A percentile compares a stretch with the other conserved stretches of the same genome.
phyloP scores from a whole-genome alignment of 2,797 vertebrate species.

The Cossypha niveicapilla region DNA sequence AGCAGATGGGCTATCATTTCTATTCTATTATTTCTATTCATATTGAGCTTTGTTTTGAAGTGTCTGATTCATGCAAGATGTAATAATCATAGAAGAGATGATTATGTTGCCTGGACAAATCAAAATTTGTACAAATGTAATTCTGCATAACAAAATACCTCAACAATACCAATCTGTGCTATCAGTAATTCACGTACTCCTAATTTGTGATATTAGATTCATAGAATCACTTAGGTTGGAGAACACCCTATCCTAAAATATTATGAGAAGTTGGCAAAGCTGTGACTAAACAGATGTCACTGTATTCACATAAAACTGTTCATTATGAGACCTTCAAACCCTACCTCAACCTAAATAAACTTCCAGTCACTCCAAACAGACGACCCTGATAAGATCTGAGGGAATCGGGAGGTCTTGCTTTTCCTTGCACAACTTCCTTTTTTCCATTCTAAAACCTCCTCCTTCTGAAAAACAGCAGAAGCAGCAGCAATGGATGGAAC shows the following conservation, averaged over 20 bases:
- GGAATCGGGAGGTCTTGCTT: not conserved
- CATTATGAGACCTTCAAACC: not conserved
- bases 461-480: not conserved
- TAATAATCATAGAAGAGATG: not conserved
- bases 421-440: not conserved
- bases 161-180: not conserved
- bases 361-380: not conserved
- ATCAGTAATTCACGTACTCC: not conserved
- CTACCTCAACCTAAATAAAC: not conserved
- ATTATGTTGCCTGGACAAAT: not conserved
- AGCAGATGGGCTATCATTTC: not conserved
- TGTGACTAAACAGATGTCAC: not conserved
- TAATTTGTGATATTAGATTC: not conserved
- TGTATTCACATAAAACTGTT: not conserved
- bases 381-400: accelerated
- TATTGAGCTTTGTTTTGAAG: not conserved
- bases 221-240: not conserved
- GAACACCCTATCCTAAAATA: not conserved
- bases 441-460: not conserved
- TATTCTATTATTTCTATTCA: not conserved
- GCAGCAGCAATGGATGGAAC: not conserved
- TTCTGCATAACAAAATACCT: not conserved
- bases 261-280: not conserved
- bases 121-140: not conserved
- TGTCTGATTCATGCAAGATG: not conserved